phyloP scores from a whole-genome alignment of 2,888 invertebrate genomes.

The Agrotis ipsilon region DNA sequence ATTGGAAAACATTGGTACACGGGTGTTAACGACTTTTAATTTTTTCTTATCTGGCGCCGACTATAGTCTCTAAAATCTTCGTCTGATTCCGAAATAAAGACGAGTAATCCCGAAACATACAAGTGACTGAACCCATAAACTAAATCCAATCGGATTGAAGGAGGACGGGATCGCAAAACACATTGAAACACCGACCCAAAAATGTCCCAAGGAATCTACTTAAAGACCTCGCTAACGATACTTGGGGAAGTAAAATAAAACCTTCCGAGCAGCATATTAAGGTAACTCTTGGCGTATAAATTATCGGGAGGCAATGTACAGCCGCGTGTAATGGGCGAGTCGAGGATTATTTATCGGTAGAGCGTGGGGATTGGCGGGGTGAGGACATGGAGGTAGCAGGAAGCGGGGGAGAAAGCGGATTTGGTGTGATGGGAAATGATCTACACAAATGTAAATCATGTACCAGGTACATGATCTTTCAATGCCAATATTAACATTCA shows the following conservation, averaged over 20 bases:
- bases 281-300: conserved; percentile 78
- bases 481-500: no score
- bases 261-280: conserved; percentile 65
- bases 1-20: no score
- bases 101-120: background rate
- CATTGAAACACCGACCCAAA: conserved; percentile 1
- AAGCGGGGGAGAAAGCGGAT: conserved; percentile 25
- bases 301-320: conserved; percentile 76
- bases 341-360: conserved; percentile 83
- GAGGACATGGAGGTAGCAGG: conserved; percentile 36
- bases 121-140: background rate
- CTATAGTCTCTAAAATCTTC: no score
- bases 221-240: conserved; percentile 41
- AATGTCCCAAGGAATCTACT: conserved; percentile 16
- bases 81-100: background rate
- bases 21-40: no score
- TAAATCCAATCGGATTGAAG: background rate
- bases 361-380: conserved; percentile 75
- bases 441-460: no score
- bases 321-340: conserved; percentile 79
- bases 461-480: no score
- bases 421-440: background rate
- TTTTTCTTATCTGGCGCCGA: no score
- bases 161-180: background rate
- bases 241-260: conserved; percentile 52